Conservation (phyloP, 1,140 invertebrate species). For the Pteromalus puparum region DNA sequence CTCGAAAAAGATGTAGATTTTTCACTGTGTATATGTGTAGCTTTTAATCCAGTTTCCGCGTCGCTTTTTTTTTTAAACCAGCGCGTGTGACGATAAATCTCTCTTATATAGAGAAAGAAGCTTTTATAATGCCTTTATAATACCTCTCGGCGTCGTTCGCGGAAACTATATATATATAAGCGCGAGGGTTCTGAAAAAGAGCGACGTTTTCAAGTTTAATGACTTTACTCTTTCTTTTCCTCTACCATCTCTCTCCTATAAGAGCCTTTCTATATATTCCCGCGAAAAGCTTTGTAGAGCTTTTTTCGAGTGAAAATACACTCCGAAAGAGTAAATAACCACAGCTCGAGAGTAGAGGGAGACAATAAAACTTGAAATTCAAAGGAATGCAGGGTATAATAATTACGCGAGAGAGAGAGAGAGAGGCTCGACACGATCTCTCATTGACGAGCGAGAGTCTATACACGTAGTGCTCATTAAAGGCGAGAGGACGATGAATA, state of each 20-base stretch:
- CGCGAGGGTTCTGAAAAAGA: neutral
- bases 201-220: neutral
- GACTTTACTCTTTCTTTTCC: neutral
- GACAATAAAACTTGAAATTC: neutral
- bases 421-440: too few relatives aligned
- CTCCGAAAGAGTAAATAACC: too few relatives aligned
- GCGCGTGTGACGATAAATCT: neutral
- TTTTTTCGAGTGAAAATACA: too few relatives aligned
- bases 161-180: neutral
- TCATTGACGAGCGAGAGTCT: neutral
- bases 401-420: too few relatives aligned
- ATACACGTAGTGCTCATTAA: neutral
- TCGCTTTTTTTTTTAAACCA: neutral
- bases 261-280: neutral
- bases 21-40: too few relatives aligned
- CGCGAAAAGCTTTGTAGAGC: neutral
- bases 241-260: neutral
- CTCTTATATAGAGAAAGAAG: neutral
- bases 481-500: neutral
- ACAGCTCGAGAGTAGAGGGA: too few relatives aligned
- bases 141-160: neutral
- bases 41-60: neutral
- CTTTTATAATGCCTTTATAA: neutral
- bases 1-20: neutral
- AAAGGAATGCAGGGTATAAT: neutral